Evolutionary conservation across 2,797 vertebrate genomes (phyloP).

Genomic region (Gymnopithys bicolor): DNA sequence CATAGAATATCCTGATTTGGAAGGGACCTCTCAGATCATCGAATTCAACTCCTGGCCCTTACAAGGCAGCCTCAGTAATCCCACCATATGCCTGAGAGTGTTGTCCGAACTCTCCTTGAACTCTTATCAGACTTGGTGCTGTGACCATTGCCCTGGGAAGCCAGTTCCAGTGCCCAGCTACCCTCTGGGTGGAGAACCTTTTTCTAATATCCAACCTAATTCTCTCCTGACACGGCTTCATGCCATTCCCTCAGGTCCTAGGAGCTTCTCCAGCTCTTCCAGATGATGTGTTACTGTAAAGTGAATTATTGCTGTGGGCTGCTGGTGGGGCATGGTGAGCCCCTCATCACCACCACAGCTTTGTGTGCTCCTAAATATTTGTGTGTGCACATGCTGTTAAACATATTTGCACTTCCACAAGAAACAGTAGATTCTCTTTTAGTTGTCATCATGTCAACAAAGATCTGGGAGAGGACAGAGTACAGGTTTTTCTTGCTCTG

Average conservation of each 20-base stretch:
- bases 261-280: not conserved
- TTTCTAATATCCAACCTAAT: not conserved
- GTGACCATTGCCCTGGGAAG: not conserved
- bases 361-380: not conserved
- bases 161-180: too few species aligned
- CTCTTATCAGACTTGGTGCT: not conserved
- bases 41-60: not conserved
- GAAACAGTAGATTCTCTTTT: not conserved
- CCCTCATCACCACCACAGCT: not conserved
- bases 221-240: not conserved
- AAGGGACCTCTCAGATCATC: not conserved
- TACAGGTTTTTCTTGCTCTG: not conserved
- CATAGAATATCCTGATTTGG: not conserved
- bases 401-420: not conserved
- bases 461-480: not conserved
- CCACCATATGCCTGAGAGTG: not conserved
- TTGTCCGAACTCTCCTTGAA: not conserved
- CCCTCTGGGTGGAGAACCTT: not conserved
- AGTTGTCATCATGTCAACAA: not conserved
- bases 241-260: not conserved
- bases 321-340: not conserved
- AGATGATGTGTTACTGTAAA: not conserved
- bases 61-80: not conserved
- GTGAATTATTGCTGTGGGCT: not conserved
- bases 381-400: rapidly evolving